A percentile compares a stretch with the other conserved stretches of the same genome.
phyloP scores from a whole-genome alignment of 2,797 vertebrate species.

The Bucorvus abyssinicus region DNA sequence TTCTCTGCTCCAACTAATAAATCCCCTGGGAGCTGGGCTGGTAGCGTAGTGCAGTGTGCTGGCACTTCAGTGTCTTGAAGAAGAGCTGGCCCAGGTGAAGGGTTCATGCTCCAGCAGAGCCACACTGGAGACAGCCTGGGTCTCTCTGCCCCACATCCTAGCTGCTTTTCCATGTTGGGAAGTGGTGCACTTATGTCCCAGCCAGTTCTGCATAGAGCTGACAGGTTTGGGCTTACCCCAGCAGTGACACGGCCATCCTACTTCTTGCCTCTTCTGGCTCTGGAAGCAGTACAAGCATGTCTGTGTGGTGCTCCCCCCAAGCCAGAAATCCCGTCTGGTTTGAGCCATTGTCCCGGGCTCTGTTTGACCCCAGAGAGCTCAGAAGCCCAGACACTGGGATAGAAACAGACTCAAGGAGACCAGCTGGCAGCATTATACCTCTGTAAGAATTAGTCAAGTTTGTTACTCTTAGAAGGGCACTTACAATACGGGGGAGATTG shows the following conservation, averaged over 20 bases:
- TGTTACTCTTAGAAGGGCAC: not conserved
- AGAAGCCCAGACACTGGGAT: not conserved
- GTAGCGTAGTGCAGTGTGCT: not conserved
- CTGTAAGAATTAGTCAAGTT: not conserved
- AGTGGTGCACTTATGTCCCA: not conserved
- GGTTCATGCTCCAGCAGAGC: not conserved
- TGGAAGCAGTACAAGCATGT: not conserved
- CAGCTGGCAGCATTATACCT: not conserved
- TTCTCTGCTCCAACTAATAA: not conserved
- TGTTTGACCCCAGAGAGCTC: not conserved
- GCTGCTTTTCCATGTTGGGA: not conserved
- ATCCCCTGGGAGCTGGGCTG: not conserved
- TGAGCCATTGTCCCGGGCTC: not conserved
- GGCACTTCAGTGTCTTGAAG: not conserved
- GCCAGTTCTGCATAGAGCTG: not conserved
- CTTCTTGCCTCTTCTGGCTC: not conserved
- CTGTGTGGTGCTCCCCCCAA: not conserved
- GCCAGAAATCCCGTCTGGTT: not conserved
- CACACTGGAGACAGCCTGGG: not conserved
- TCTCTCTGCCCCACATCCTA: not conserved
- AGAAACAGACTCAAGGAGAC: not conserved
- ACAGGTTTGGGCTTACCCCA: not conserved
- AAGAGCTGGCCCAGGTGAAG: not conserved
- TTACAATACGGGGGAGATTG: not conserved
- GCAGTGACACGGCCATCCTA: not conserved